Conservation (phyloP, 2,888 invertebrate genomes). For the Dioctria rufipes region DNA sequence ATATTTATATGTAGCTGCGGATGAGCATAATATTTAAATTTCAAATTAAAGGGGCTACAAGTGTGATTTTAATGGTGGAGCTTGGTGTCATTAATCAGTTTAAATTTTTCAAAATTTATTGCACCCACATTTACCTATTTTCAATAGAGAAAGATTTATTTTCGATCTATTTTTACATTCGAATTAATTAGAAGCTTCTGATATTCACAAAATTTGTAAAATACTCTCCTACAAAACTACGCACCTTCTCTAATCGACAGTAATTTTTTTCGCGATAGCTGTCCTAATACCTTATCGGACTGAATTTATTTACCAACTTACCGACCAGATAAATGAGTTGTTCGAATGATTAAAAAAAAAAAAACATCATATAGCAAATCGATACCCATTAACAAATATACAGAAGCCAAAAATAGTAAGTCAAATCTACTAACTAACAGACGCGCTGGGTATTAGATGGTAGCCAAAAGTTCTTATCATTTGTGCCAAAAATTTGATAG, state of each 20-base stretch:
- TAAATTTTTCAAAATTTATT: too few relatives aligned
- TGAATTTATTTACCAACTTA: not conserved
- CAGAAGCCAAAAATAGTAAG: slow-evolving; percentile 12
- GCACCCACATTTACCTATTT: too few relatives aligned
- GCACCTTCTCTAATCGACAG: too few relatives aligned
- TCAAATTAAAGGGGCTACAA: not conserved
- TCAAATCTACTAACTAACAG: not conserved
- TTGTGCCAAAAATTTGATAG: slow-evolving; percentile 19
- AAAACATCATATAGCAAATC: slow-evolving; percentile 16
- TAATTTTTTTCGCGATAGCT: not conserved
- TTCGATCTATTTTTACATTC: not conserved
- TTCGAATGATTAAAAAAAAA: slow-evolving; percentile 12
- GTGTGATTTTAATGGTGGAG: too few relatives aligned
- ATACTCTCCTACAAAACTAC: not conserved
- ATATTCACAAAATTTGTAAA: not conserved
- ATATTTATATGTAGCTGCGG: not conserved
- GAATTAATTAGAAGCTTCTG: not conserved
- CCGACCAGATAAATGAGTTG: not conserved
- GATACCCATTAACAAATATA: slow-evolving; percentile 13
- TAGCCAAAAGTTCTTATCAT: not conserved
- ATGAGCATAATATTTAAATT: not conserved
- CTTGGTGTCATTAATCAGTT: too few relatives aligned
- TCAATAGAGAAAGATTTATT: too few relatives aligned
- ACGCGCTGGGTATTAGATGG: not conserved
- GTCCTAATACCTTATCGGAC: not conserved